Conservation (phyloP, 2,888 invertebrate genomes). For the Eristalis intricaria region DNA sequence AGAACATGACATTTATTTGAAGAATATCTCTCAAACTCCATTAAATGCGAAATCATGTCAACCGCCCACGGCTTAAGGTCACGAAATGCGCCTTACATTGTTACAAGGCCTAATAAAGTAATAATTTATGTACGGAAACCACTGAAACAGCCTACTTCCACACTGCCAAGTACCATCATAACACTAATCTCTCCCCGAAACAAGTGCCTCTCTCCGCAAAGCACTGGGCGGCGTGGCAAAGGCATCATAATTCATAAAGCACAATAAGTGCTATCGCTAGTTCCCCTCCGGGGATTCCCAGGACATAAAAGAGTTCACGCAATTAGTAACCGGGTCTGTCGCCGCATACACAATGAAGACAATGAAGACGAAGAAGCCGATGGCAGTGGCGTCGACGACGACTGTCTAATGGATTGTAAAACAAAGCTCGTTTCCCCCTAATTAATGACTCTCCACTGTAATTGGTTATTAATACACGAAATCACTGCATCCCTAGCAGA, state of each 20-base stretch:
- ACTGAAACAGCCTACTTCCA: not conserved
- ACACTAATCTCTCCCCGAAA: not conserved
- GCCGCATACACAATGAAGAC: not conserved
- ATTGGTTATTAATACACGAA: conserved; percentile 48
- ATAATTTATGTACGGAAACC: not conserved
- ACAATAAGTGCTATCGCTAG: not conserved
- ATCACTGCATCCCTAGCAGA: conserved; percentile 21
- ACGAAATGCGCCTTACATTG: not conserved
- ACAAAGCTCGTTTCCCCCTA: conserved; percentile 24
- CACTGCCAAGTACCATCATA: not conserved
- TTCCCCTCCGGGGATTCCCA: not conserved
- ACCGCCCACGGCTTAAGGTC: not conserved
- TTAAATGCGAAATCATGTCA: not conserved
- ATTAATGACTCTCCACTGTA: conserved; percentile 35
- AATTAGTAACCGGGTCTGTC: conserved; percentile 22
- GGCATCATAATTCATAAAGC: not conserved
- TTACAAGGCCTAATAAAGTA: not conserved
- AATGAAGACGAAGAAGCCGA: not conserved
- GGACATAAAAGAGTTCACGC: conserved; percentile 5
- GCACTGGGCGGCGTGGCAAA: not conserved
- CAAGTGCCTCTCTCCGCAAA: not conserved
- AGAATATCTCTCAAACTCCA: not conserved
- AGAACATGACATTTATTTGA: too few species aligned
- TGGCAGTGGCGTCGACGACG: not conserved
- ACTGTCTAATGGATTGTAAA: conserved; percentile 42